Base-by-base conservation (phyloP, 2,797 vertebrate species). In the Choloepus didactylus region DNA sequence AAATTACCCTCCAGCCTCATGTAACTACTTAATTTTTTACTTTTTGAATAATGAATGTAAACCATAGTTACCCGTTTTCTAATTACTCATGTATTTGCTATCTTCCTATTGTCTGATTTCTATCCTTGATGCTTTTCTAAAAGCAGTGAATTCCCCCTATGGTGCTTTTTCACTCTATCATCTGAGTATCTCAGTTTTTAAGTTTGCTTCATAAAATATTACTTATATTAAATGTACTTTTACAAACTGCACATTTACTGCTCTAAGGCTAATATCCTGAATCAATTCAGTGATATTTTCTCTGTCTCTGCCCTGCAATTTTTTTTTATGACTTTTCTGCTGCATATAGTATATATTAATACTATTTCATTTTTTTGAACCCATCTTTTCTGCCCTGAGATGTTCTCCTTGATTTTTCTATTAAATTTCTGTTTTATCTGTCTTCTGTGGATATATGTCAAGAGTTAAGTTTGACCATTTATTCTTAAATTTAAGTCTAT, bases 41-140 rank as follows among this genome's bases (percentile, higher is more conserved):
- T 70, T 80, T 64, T 38, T 38, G 27, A n/a, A 87, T 60, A 31
- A 54, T 9, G 54, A 41, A 19, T 15, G 1, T 51, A 27, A 66
- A 9, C 62, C 56, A 9, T 38, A 1, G 10, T 18, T 10, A 3
- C 60, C 23, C 5, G 14, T n/a, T 49, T 51, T 44, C 67, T 56
- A 18, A 19, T 15, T 75, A 27, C 31, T 70, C 9, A 0, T 10
- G 15, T 38, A 1, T 12, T 29, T n/a, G 15, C 27, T n/a, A 3
- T 31, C 54, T 41, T 51, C 60, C 44, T 41, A 9, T 15, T 29
- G 9, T 18, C 51, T 35, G 72, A 4, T 31, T 25, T 51, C 38
- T 56, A 2, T n/a, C n/a, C 16, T 79, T 23, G 27, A 27, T 62
- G 9, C 18, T 19, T 1, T 60, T 75, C 10, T 35, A 4, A 16